Percentiles rank a stretch among this genome's conserved stretches.
These are phyloP conservation scores for Elysia crispata DNA, from an alignment of 2,888 invertebrate genomes.

Conservation along the genomic window DNA sequence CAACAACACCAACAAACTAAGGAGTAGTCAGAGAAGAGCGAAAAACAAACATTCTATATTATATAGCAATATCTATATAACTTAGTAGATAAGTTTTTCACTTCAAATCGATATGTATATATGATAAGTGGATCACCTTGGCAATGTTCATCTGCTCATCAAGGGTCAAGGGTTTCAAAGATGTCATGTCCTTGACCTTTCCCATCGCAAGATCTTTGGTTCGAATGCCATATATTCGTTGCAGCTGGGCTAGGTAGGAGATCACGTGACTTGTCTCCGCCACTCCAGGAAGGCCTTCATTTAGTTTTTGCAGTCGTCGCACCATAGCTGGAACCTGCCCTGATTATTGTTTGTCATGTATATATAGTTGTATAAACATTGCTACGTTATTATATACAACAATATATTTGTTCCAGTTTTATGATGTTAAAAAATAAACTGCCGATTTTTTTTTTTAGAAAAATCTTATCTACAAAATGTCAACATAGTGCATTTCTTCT, in stretches of 20 bases:
- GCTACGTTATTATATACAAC: too few relatives aligned
- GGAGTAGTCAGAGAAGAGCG: too few relatives aligned
- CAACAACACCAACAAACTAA: too few relatives aligned
- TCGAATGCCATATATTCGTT: conserved; percentile 15
- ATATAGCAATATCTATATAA: too few relatives aligned
- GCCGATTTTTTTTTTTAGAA: too few relatives aligned
- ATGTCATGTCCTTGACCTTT: conserved; percentile 11
- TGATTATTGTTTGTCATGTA: not conserved
- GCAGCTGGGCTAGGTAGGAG: conserved; percentile 22
- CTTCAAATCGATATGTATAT: too few relatives aligned
- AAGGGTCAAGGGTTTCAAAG: conserved; percentile 17
- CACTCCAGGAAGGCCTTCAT: conserved; percentile 25
- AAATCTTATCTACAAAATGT: too few relatives aligned
- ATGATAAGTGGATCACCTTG: not conserved
- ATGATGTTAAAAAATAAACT: too few relatives aligned
- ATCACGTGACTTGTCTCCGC: conserved; percentile 20
- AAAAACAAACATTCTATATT: too few relatives aligned
- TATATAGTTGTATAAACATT: not conserved
- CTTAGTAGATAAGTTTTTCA: too few relatives aligned
- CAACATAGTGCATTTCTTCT: too few relatives aligned
- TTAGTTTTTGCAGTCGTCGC: conserved; percentile 34
- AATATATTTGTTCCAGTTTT: too few relatives aligned
- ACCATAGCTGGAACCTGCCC: conserved; percentile 36
- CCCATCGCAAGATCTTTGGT: conserved; percentile 34
- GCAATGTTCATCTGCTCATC: conserved; percentile 36